Base-by-base conservation (phyloP, 2,113 vertebrate genomes). In the Macquaria ambigua region DNA sequence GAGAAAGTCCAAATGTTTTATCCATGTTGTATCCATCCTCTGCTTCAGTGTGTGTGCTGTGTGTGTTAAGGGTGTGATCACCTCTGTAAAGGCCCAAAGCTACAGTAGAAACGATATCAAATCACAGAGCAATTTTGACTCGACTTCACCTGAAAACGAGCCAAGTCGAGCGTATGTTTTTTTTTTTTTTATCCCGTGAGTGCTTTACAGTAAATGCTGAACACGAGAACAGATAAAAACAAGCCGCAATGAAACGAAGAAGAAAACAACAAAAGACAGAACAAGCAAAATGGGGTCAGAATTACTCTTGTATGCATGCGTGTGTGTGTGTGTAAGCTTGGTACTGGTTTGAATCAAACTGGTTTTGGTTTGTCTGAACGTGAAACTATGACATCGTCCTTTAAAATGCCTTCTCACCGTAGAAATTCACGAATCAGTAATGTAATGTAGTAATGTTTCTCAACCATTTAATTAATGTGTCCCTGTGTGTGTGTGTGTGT, bases 371-470 rank as follows among this genome's bases (percentile, higher is more conserved):
- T 82, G 58, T 74, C 34, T 87, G 55, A 58, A 66, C 15, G 3
- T 83, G 88, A 93, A 89, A 93, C 77, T 34, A 74, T 86, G 78
- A 86, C 82, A 74, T 85, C 20, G 61, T 76, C 64, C 68, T 86
- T 39, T 69, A 64, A 85, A 79, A 80, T 67, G 39, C 61, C 77
- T 83, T 39, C 41, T 90, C 48, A 73, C 56, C 52, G 20, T 70
- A 81, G 20, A 87, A 79, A 91, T 79, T 25, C 63, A 64, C 14
- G 50, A 70, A 46, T 79, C 70, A n/a, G n/a, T 62, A 6, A 55
- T 58, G 74, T 56, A 34, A 46, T 21, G 50, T 7, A 52, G 52
- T 21, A 52, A 21, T 6, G 46, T 61, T 34, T 74, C 18, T 34
- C 48, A 52, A 34, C 10, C 23, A 14, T 39, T 25, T n/a, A 6